Base-by-base conservation (phyloP, 2,888 invertebrate genomes). In the Brenthis hecate region DNA sequence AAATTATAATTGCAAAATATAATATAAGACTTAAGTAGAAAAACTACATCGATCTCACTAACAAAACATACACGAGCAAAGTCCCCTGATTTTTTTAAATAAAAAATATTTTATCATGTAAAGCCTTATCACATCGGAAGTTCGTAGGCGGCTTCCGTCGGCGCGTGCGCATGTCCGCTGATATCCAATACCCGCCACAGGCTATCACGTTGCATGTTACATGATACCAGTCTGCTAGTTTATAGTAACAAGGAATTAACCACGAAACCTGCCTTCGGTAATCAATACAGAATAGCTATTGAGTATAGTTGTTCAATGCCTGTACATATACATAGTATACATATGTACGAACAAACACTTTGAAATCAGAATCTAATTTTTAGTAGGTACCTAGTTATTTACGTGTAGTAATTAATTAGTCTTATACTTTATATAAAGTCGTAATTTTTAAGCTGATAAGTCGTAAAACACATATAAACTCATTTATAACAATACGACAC, bases 71-170 rank as follows among this genome's bases (percentile, higher is more conserved):
- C 28, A 5, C 28, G 28, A 28, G 5, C 4, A 4, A 28, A 28
- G 28, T 28, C 28, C 28, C 28, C 28, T 28, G 28, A 28, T 55
- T 16, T 43, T 57, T 63, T 65, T 36, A 32, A 11, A 32, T 23
- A 36, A 66, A 19, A 47, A 23, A 47, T 69, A 65, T 71, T 65
- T 65, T 63, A 68, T 73, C 74, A 69, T 70, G 58, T 85, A 90
- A 91, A 91, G 82, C 89, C 91, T 85, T 89, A 89, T 91, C 89
- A 81, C 80, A 84, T 85, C 84, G 90, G 89, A 89, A 85, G 81
- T 77, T 74, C 61, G 81, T 84, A 80, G 87, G 86, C 80, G 84
- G 83, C 84, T 87, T 90, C 90, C 91, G 87, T 77, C 84, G 81
- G 81, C 88, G 87, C 89, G 85, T 84, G 89, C 88, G 88, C 89